Evolutionary conservation across 2,113 vertebrate species (phyloP).

Genomic region (Muntiacus muntjak): DNA sequence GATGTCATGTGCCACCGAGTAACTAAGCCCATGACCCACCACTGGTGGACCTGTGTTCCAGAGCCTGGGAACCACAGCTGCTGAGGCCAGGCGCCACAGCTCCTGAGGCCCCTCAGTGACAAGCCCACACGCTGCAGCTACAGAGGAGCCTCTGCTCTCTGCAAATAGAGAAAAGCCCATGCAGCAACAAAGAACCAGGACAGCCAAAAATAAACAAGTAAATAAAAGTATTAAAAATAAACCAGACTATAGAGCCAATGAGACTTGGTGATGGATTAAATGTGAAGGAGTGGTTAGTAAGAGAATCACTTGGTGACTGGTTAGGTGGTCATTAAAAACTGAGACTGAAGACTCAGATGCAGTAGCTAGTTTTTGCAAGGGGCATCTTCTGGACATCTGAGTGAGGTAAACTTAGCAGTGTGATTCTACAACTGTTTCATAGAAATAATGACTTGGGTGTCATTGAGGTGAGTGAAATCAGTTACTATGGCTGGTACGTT

Average conservation of each 20-base stretch:
- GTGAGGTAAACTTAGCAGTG: not conserved
- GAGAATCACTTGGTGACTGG: not conserved
- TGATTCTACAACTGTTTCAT: not conserved
- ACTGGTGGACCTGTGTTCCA: not conserved
- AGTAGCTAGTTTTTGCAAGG: not conserved
- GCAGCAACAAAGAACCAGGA: not conserved
- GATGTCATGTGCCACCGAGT: not conserved
- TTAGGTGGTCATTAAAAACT: not conserved
- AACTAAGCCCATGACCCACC: not conserved
- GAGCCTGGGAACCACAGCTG: not conserved
- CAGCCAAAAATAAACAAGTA: not conserved
- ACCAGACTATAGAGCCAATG: not conserved
- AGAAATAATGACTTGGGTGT: not conserved
- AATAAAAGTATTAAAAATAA: not conserved
- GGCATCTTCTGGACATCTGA: not conserved
- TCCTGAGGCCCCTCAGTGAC: not conserved
- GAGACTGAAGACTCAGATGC: not conserved
- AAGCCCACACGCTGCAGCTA: fast-evolving
- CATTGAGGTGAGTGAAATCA: not conserved
- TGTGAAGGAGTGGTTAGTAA: not conserved
- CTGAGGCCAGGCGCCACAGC: not conserved
- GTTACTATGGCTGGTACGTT: not conserved
- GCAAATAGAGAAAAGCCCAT: not conserved
- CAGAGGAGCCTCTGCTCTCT: not conserved
- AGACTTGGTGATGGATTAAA: not conserved